Percentiles rank a stretch among this genome's conserved stretches.
Evolutionary conservation across 2,888 invertebrate species (phyloP).

Genomic region (Drosophila eohydei): DNA sequence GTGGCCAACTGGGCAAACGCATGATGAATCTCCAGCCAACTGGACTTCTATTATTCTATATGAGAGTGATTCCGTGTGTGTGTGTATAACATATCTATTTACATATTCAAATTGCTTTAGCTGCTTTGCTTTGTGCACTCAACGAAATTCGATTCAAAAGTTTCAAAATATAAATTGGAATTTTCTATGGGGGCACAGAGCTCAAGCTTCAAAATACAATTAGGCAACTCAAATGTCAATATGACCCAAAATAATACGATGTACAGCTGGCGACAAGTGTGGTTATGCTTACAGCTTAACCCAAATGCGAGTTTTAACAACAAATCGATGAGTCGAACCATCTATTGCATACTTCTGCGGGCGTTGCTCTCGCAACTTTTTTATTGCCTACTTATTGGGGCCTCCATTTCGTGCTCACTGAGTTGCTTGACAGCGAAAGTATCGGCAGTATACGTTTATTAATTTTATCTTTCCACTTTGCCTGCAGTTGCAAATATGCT

Average conservation of each 20-base stretch:
- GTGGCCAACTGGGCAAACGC: conserved; percentile 31
- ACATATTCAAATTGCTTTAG: conserved; percentile 65
- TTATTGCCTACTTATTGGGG: neutral
- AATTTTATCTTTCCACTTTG: neutral
- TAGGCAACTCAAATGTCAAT: neutral
- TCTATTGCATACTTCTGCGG: neutral
- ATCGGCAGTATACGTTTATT: neutral
- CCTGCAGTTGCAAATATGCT: neutral
- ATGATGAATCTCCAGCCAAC: conserved; percentile 8
- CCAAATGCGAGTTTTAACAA: neutral
- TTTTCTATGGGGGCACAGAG: neutral
- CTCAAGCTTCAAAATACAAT: neutral
- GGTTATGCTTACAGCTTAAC: neutral
- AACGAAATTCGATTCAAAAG: conserved; percentile 4
- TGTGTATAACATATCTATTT: conserved; percentile 62
- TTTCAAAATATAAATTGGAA: neutral
- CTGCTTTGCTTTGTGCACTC: conserved; percentile 14
- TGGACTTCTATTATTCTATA: conserved; percentile 30
- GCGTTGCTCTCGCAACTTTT: neutral
- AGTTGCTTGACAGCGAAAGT: neutral
- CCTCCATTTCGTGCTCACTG: neutral
- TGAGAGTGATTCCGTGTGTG: conserved; percentile 16
- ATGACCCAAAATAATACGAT: neutral
- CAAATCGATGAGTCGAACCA: neutral
- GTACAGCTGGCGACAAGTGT: neutral